Conservation (phyloP, 2,888 invertebrate species). For the Mylabris sibirica region DNA sequence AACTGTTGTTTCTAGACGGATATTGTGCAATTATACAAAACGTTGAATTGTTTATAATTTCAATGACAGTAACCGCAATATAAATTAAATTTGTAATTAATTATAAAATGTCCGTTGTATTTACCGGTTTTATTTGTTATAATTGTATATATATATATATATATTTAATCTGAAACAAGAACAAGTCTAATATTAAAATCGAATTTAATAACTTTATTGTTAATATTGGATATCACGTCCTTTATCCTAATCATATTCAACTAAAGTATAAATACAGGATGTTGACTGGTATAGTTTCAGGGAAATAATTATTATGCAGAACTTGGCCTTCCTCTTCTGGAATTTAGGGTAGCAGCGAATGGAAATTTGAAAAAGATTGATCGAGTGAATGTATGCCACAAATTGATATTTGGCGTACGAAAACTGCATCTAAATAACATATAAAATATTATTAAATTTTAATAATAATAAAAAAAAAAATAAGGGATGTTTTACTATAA, state of each 20-base stretch:
- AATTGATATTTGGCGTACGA: background rate
- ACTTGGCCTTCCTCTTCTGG: background rate
- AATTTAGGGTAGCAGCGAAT: background rate
- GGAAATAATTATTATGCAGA: slow-evolving; percentile 8
- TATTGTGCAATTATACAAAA: too few species aligned
- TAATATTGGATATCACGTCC: background rate
- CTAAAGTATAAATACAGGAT: background rate
- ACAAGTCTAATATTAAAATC: too few species aligned
- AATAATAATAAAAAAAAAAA: background rate
- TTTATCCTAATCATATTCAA: background rate
- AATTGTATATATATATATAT: too few species aligned
- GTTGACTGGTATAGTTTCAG: background rate
- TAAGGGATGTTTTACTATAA: background rate
- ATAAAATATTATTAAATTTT: background rate
- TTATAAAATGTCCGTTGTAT: background rate
- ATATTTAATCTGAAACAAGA: too few species aligned
- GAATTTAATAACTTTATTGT: background rate
- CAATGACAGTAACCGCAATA: background rate
- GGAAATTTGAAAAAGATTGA: slow-evolving; percentile 3
- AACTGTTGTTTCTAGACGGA: too few species aligned
- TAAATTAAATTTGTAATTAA: background rate
- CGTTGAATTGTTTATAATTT: background rate
- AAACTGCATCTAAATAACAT: slow-evolving; percentile 3
- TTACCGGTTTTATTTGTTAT: too few species aligned
- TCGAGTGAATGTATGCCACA: background rate